Evolutionary conservation across 2,797 vertebrate genomes (phyloP).

Genomic region (Rhinoraja longicauda): DNA sequence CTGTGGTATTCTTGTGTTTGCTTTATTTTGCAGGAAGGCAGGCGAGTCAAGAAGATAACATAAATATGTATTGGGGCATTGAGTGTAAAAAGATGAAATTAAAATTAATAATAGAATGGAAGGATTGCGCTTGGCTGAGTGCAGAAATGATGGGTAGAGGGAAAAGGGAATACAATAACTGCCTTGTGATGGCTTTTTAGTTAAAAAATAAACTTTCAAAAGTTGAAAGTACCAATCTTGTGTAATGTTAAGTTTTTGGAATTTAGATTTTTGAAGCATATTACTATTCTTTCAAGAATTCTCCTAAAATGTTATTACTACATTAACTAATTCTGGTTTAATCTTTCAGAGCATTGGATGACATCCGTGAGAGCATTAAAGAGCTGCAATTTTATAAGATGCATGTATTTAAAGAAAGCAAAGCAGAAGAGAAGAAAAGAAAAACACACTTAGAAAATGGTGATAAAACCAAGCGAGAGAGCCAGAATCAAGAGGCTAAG

Average conservation of each 20-base stretch:
- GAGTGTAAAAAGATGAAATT: background rate
- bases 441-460: conserved; percentile 68
- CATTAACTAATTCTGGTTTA: conserved; percentile 22
- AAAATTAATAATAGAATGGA: background rate
- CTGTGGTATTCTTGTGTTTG: background rate
- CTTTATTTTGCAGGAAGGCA: background rate
- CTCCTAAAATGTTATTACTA: background rate
- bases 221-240: background rate
- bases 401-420: conserved; percentile 71
- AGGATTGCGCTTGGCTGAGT: background rate
- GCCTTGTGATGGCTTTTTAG: background rate
- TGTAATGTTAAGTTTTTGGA: background rate
- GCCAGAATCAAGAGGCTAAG: conserved; percentile 47
- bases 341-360: conserved; percentile 78
- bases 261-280: background rate
- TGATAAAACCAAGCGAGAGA: conserved; percentile 55
- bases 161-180: background rate
- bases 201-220: background rate
- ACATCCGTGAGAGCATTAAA: conserved; percentile 91
- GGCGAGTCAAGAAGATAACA: background rate
- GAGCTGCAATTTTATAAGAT: conserved; percentile 86
- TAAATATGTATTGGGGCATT: background rate
- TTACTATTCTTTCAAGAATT: background rate
- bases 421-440: conserved; percentile 66
- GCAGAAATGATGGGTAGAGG: background rate